Conservation (phyloP, 2,113 vertebrate species). For the Toxotes jaculatrix region DNA sequence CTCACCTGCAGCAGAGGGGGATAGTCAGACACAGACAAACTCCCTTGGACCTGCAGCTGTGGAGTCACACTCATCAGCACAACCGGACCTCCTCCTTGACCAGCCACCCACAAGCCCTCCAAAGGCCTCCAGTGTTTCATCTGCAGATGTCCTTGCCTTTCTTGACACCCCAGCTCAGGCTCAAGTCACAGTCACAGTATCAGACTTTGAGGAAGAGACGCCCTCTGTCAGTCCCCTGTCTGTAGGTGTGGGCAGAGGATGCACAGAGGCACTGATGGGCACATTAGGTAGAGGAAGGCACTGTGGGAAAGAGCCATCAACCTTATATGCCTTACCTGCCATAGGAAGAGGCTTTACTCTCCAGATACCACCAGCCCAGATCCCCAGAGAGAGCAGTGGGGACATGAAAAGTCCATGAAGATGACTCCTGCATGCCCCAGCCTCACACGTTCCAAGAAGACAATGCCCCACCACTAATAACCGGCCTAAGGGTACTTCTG, state of each 20-base stretch:
- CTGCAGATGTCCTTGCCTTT: constrained; percentile 7
- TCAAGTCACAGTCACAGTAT: neutral
- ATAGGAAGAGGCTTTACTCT: constrained; percentile 67
- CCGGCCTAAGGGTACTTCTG: constrained; percentile 2
- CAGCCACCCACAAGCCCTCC: neutral
- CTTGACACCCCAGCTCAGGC: neutral
- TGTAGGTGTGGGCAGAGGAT: constrained; percentile 24
- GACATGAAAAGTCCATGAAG: constrained; percentile 2
- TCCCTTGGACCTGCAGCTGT: neutral
- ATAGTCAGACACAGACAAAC: neutral
- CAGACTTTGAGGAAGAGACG: constrained; percentile 1
- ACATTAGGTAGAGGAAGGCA: constrained; percentile 49
- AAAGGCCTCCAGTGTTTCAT: neutral
- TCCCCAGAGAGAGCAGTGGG: constrained; percentile 5
- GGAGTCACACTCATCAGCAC: constrained; percentile 11
- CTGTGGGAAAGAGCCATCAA: constrained; percentile 25
- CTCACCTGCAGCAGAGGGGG: constrained; percentile 15
- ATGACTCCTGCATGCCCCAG: neutral
- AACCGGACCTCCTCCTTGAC: neutral
- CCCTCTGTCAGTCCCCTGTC: neutral
- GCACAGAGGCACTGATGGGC: neutral
- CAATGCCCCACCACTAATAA: neutral
- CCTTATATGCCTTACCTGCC: neutral
- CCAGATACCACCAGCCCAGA: constrained; percentile 36
- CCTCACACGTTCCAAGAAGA: neutral